phyloP scores from a whole-genome alignment of 2,888 invertebrate genomes.

The Linyphia triangularis region DNA sequence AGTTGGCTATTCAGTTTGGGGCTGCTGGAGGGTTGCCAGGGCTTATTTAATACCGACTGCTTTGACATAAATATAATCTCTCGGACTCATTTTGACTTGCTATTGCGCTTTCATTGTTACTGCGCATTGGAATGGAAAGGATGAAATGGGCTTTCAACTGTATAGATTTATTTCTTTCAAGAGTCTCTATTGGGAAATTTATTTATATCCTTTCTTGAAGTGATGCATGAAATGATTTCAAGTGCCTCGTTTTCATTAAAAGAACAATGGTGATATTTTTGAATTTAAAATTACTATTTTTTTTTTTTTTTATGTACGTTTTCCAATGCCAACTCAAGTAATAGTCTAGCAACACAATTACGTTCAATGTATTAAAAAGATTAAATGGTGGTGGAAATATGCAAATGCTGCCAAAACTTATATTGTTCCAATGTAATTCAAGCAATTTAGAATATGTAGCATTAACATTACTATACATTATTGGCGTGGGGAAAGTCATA shows the following conservation, averaged over 20 bases:
- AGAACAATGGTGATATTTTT: neutral
- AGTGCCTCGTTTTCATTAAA: neutral
- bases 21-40: conserved; percentile 37
- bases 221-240: neutral
- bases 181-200: neutral
- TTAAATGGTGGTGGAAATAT: no score
- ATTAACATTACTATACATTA: no score
- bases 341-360: no score
- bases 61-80: conserved; percentile 4
- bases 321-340: no score
- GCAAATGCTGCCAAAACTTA: no score
- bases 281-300: no score
- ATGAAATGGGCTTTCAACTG: neutral
- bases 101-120: conserved; percentile 17
- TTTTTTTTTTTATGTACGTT: no score
- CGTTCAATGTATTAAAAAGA: no score
- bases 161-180: neutral
- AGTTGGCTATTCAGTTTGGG: neutral
- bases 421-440: no score
- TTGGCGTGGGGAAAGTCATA: no score
- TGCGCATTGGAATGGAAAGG: neutral
- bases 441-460: no score
- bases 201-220: neutral
- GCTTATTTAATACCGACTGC: conserved; percentile 39
- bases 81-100: conserved; percentile 24